phyloP scores from a whole-genome alignment of 1,140 invertebrate genomes.

The Hirudo medicinalis region DNA sequence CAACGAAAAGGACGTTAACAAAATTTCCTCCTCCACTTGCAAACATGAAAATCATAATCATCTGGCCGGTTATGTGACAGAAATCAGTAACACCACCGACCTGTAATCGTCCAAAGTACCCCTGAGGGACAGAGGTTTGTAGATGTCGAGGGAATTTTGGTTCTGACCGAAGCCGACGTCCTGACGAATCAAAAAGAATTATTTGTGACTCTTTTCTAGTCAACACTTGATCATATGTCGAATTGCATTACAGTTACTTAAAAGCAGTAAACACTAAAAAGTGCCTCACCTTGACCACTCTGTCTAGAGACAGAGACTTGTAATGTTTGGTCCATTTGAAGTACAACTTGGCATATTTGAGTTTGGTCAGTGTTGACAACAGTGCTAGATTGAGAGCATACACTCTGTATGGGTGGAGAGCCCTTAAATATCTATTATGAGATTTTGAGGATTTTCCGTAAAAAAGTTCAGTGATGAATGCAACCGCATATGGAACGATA shows the following conservation, averaged over 20 bases:
- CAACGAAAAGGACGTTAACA: neutral
- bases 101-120: too few relatives aligned
- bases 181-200: slow-evolving; percentile 24
- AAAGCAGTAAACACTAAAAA: neutral
- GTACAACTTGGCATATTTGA: slow-evolving; percentile 30
- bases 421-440: slow-evolving; percentile 26
- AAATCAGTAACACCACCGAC: slow-evolving; percentile 7
- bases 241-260: neutral
- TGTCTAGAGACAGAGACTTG: slow-evolving; percentile 25
- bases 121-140: slow-evolving; percentile 23
- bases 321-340: slow-evolving; percentile 34
- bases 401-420: slow-evolving; percentile 35
- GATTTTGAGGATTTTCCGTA: slow-evolving; percentile 31
- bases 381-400: slow-evolving; percentile 33
- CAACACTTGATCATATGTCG: neutral
- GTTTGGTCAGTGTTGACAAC: slow-evolving; percentile 27
- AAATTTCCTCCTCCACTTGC: neutral
- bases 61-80: too few relatives aligned
- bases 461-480: slow-evolving; percentile 32
- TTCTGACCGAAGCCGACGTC: slow-evolving; percentile 34
- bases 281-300: slow-evolving; percentile 32
- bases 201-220: neutral
- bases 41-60: too few relatives aligned
- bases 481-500: slow-evolving; percentile 33
- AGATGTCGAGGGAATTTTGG: slow-evolving; percentile 33